phyloP scores from a whole-genome alignment of 2,888 invertebrate genomes.

The Sinhomidia bicolor region DNA sequence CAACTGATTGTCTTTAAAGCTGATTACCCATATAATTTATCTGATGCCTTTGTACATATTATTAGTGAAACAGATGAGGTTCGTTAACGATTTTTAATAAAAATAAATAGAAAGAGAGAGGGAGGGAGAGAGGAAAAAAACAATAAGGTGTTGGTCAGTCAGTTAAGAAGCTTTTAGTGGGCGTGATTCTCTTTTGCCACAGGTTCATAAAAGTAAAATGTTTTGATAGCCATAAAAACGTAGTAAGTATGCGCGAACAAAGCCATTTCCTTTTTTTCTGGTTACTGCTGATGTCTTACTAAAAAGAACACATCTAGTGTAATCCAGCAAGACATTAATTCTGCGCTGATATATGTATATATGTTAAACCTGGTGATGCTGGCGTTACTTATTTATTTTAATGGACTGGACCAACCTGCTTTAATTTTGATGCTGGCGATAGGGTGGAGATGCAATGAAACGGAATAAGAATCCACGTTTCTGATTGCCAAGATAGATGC shows the following conservation, averaged over 20 bases:
- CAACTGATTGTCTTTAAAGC: no score
- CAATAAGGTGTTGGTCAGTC: slow-evolving; percentile 23
- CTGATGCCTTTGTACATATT: no score
- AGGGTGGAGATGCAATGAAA: slow-evolving; percentile 11
- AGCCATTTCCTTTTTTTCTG: background rate
- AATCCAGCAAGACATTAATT: background rate
- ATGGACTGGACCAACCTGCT: slow-evolving; percentile 30
- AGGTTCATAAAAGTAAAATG: slow-evolving; percentile 1
- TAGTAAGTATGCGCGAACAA: background rate
- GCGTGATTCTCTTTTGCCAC: slow-evolving; percentile 27
- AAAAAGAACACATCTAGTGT: background rate
- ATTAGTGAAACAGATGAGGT: background rate
- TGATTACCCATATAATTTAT: no score
- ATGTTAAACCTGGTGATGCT: background rate
- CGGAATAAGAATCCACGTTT: slow-evolving; percentile 7
- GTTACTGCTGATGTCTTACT: background rate
- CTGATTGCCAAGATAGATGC: background rate
- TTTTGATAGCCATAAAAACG: slow-evolving; percentile 34
- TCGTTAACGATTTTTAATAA: background rate
- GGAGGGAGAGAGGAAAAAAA: no score
- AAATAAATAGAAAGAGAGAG: no score
- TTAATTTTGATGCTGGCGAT: slow-evolving; percentile 31
- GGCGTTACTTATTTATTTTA: slow-evolving; percentile 33
- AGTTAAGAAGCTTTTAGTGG: slow-evolving; percentile 11
- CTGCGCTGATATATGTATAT: background rate